phyloP scores from a whole-genome alignment of 2,797 vertebrate species.

The Eupleurogrammus muticus region DNA sequence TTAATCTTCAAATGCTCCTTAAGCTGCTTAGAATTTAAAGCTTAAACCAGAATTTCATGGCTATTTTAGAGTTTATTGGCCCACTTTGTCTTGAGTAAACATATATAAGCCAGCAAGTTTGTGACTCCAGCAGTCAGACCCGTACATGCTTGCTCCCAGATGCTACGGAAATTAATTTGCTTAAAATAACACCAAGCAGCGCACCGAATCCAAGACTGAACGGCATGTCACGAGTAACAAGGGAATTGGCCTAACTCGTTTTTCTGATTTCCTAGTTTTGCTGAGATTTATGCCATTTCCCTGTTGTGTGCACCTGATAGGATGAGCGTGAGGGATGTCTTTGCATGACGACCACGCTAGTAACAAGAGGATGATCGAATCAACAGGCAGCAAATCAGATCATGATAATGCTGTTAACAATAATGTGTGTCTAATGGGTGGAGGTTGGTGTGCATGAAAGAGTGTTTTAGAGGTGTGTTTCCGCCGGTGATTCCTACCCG shows the following conservation, averaged over 20 bases:
- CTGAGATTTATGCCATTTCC: constrained; percentile 68
- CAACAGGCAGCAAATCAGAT: constrained; percentile 78
- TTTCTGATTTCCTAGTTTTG: constrained; percentile 69
- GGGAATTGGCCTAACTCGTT: constrained; percentile 60
- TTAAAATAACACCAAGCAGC: constrained; percentile 25
- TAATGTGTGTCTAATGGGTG: constrained; percentile 86
- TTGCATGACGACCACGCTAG: constrained; percentile 78
- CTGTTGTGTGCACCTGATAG: constrained; percentile 68
- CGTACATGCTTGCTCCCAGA: background rate
- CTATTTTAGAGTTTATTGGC: background rate
- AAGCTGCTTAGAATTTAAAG: constrained; percentile 47
- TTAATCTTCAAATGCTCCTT: constrained; percentile 64
- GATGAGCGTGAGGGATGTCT: constrained; percentile 81
- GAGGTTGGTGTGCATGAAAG: constrained; percentile 73
- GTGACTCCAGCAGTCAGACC: background rate
- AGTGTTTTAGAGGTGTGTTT: constrained; percentile 69
- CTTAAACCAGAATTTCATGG: background rate
- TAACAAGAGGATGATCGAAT: constrained; percentile 84
- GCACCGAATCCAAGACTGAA: constrained; percentile 32
- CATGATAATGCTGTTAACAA: constrained; percentile 85
- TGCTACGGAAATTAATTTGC: constrained; percentile 39
- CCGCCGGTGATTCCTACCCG: constrained; percentile 46
- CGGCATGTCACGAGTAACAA: constrained; percentile 42
- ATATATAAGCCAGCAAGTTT: background rate
- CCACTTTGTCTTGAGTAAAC: constrained; percentile 22